Base-by-base conservation (phyloP, 2,113 vertebrate species). In the Ranitomeya imitator region DNA sequence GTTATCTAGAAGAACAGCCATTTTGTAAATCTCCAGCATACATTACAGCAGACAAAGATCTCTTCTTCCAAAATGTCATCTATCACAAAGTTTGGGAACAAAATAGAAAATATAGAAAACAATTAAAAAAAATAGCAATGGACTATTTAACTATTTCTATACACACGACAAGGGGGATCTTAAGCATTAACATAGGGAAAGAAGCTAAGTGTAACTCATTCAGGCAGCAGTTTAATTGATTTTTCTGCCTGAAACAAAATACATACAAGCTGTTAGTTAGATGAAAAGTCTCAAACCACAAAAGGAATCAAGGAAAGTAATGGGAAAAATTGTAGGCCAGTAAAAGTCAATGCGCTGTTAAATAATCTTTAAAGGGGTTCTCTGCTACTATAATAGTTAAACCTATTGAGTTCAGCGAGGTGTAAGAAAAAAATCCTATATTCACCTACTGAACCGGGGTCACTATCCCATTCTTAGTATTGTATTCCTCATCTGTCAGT, bases 271-370 rank as follows among this genome's bases (percentile, higher is more conserved):
- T 85, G 83, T 85, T 57, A 59, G 55, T 54, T 57, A 60, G 85
- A 80, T 54, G 85, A 87, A 87, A 55, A 63, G 51, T n/a, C 52
- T 87, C 77, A 87, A 87, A 87, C 61, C 85, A 87, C 85, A 87
- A 80, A 87, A 87, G 85, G 63, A 79, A 87, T 80, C 85, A 87
- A 55, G 59, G 4, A 26, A 55, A 79, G 63, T 37, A 65, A 79
- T 52, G 78, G 85, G 60, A 52, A 80, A 60, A 86, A 87, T 74
- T 45, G 21, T 59, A 87, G 55, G 37, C 52, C 31, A 61, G 55
- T 60, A 86, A 71, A 87, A 80, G 26, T 19, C 76, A 87, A 80
- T 71, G 85, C 65, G 54, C 85, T 71, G 77, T 71, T 87, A 87
- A 87, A 78, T 69, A 86, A 86, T 79, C 74, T 86, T 61, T 67